Base-by-base conservation (phyloP, 2,888 invertebrate genomes). In the Megamerina dolium region DNA sequence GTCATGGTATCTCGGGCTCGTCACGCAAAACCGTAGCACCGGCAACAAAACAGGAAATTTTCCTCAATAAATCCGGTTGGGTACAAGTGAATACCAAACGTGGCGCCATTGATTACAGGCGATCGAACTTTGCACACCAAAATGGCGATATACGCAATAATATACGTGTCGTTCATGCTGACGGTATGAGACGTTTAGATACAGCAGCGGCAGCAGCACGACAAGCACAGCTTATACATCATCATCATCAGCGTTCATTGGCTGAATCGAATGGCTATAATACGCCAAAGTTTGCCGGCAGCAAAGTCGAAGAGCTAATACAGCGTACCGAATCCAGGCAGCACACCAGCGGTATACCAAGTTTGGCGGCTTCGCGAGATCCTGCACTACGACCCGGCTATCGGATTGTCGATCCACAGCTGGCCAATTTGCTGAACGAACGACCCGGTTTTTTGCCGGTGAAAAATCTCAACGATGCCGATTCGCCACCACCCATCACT, bases 401-500 rank as follows among this genome's bases (percentile, higher is more conserved):
- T 50, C 61, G 67, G 53, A 68, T 70, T 31, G 50, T 69, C 3
- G 68, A 68, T 52, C 67, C 69, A 2, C 68, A 69, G 30, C 53
- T 69, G 43, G 68, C 68, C 5, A 65, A 58, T 44, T 64, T 72
- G 32, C 52, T 71, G 2, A 72, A 68, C 41, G 72, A 72, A 41
- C 63, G 72, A 19, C 72, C 72, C 1, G 72, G 70, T 8, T 72
- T 70, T 51, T 49, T 72, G 41, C 72, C 72, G 1, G 71, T 72
- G 1, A 68, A 65, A 46, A 64, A 60, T 38, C 56, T 63, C 33
- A 56, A 61, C 14, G 70, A 64, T 43, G 59, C 65, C 53, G 70
- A 73, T 37, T 79, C 81, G 2, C 80, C 80, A 23, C 81, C 81
- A 3, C 79, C 80, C n/a, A 70, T 80, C 12, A 82, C 82, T 1